A percentile compares a stretch with the other conserved stretches of the same genome.
Evolutionary conservation across 1,140 invertebrate genomes (phyloP).

Genomic region (Chlorops oryzae): DNA sequence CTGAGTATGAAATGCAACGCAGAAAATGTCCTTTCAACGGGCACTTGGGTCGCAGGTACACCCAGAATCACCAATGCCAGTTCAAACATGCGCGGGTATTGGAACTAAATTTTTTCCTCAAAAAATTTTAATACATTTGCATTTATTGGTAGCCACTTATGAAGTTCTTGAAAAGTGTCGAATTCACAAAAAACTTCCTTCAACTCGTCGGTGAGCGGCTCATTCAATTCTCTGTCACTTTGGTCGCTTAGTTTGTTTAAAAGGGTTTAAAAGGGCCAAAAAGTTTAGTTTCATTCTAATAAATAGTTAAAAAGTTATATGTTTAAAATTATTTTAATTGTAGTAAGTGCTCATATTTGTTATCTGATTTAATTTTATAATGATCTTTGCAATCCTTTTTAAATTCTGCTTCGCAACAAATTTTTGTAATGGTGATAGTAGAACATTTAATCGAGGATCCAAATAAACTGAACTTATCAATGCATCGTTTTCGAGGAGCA

Average conservation of each 20-base stretch:
- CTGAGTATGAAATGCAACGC: conserved; percentile 9
- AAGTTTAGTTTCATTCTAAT: background rate
- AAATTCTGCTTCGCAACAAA: conserved; percentile 14
- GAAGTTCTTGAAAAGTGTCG: conserved; percentile 15
- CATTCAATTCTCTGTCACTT: conserved; percentile 11
- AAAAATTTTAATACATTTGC: conserved; percentile 15
- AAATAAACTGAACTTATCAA: conserved; percentile 16
- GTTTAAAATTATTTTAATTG: conserved; percentile 3
- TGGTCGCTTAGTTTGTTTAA: background rate
- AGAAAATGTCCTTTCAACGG: no score
- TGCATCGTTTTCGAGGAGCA: conserved; percentile 15
- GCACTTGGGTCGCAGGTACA: conserved; percentile 12
- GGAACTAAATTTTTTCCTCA: conserved; percentile 11
- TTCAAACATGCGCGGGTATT: conserved; percentile 7
- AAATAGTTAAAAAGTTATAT: conserved; percentile 7
- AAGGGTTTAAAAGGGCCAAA: background rate
- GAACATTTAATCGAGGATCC: conserved; percentile 14
- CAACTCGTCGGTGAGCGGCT: conserved; percentile 10
- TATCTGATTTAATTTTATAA: conserved; percentile 12
- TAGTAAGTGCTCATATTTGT: background rate
- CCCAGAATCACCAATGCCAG: conserved; percentile 15
- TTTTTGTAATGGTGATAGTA: conserved; percentile 11
- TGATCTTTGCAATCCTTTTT: conserved; percentile 13
- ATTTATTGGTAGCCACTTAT: conserved; percentile 18
- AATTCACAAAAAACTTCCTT: conserved; percentile 11